A percentile compares a stretch with the other conserved stretches of the same genome.
Conservation (phyloP, 2,888 invertebrate genomes). For the Drosophila kuntzei region DNA sequence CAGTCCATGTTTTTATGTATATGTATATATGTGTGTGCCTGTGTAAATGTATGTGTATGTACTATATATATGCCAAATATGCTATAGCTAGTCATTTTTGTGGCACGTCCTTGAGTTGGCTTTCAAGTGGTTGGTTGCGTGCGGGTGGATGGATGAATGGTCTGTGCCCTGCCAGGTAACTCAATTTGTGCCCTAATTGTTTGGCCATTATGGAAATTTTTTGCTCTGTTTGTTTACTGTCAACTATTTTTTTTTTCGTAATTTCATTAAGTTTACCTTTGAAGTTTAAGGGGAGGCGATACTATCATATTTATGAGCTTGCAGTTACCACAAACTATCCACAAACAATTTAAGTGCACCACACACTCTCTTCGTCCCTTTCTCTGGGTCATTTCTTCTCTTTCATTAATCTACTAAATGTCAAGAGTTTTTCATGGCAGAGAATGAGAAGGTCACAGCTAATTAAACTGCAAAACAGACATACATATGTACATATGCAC, state of each 20-base stretch:
- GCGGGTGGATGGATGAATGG: slow-evolving; percentile 27
- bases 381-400: not conserved
- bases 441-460: slow-evolving; percentile 47
- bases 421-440: slow-evolving; percentile 44
- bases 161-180: slow-evolving; percentile 47
- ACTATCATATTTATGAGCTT: slow-evolving; percentile 14
- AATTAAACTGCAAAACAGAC: slow-evolving; percentile 38
- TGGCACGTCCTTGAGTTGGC: slow-evolving; percentile 47
- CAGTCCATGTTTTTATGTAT: slow-evolving; percentile 1
- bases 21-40: not conserved
- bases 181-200: slow-evolving; percentile 70
- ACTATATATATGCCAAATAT: slow-evolving; percentile 32
- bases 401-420: slow-evolving; percentile 33
- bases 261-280: slow-evolving; percentile 30
- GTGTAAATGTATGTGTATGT: slow-evolving; percentile 17
- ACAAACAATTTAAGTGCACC: slow-evolving; percentile 8
- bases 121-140: slow-evolving; percentile 36
- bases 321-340: slow-evolving; percentile 9
- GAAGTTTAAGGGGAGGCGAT: slow-evolving; percentile 1
- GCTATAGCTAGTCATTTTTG: slow-evolving; percentile 32
- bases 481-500: not conserved
- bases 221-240: slow-evolving; percentile 19
- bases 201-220: slow-evolving; percentile 52
- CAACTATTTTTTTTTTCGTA: slow-evolving; percentile 19
- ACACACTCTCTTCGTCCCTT: not conserved